Conservation (phyloP, 2,797 vertebrate species). For the Neosilurus hyrtlii region DNA sequence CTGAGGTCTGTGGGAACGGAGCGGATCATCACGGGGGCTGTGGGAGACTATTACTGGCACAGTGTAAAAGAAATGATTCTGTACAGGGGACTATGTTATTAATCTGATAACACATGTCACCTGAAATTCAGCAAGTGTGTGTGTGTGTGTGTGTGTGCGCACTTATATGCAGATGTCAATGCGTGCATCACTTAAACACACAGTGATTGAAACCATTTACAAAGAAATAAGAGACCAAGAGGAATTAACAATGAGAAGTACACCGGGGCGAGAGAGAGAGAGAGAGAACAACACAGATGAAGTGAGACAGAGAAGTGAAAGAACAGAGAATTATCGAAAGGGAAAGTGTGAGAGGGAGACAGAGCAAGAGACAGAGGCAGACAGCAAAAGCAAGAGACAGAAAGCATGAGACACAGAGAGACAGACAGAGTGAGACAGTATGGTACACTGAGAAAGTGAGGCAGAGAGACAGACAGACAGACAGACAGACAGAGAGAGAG, state of each 20-base stretch:
- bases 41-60: neutral
- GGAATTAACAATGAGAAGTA: neutral
- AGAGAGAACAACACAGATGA: neutral
- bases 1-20: neutral
- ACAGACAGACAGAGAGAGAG: neutral
- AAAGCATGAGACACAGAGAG: neutral
- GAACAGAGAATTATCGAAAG: neutral
- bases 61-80: too few relatives aligned
- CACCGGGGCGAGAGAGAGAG: neutral
- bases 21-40: neutral
- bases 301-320: neutral
- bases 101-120: neutral
- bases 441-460: neutral
- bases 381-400: neutral
- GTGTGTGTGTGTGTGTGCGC: neutral
- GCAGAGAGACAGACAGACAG: too few relatives aligned
- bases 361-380: neutral
- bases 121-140: neutral
- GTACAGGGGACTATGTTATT: neutral
- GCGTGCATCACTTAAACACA: neutral
- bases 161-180: too few relatives aligned
- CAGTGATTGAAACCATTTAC: neutral
- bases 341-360: neutral
- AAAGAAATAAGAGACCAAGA: neutral
- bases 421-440: neutral